Percentiles rank a stretch among this genome's conserved stretches.
Evolutionary conservation across 64 coral and sea anemone species (phyloP).

Genomic region (Montipora cactus): DNA sequence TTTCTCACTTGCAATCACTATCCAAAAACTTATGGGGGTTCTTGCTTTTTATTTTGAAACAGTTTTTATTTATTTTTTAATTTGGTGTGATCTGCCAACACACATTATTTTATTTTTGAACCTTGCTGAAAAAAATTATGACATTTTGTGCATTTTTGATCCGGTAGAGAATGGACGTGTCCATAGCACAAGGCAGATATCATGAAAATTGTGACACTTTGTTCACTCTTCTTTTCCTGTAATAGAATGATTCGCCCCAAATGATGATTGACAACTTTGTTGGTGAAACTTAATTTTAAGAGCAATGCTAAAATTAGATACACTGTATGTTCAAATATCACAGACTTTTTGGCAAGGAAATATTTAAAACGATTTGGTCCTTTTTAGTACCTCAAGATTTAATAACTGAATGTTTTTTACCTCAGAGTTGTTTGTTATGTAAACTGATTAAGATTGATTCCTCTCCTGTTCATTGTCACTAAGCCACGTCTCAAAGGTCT

Average conservation of each 20-base stretch:
- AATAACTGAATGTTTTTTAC: no score
- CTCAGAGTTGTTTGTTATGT: not conserved
- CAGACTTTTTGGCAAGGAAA: no score
- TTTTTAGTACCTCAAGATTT: no score
- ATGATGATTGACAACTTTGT: not conserved
- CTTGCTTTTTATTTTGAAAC: not conserved
- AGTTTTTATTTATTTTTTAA: not conserved
- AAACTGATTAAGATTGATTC: not conserved
- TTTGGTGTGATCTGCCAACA: not conserved
- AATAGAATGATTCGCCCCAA: not conserved
- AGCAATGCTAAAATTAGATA: no score
- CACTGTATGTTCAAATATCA: no score
- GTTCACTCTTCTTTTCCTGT: not conserved
- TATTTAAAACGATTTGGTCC: no score
- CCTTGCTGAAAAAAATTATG: not conserved
- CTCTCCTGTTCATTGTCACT: not conserved
- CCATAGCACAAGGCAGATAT: not conserved
- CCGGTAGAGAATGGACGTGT: not conserved
- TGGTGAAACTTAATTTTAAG: no score
- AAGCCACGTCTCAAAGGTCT: not conserved
- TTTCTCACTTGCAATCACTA: not conserved
- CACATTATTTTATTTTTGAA: not conserved
- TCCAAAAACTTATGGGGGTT: not conserved
- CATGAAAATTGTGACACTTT: not conserved
- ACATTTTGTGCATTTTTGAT: not conserved